Percentiles rank a stretch among this genome's conserved stretches.
Conservation (phyloP, 2,888 invertebrate species). For the Gastrophysa polygoni region DNA sequence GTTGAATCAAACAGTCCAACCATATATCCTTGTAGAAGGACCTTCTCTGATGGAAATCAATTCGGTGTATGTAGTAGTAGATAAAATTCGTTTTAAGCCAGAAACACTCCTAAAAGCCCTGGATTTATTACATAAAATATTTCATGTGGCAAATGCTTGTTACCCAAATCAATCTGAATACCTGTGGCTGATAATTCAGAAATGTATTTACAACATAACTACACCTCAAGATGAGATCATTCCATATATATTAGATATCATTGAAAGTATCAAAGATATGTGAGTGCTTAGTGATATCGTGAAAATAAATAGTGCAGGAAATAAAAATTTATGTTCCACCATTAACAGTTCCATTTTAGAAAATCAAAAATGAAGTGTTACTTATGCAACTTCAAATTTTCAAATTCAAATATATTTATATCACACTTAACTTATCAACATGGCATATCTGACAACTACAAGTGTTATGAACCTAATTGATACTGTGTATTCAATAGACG, state of each 20-base stretch:
- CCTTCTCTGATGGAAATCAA: constrained; percentile 13
- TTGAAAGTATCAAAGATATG: constrained; percentile 2
- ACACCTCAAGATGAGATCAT: constrained; percentile 19
- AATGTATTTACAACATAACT: constrained; percentile 16
- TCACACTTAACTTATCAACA: constrained; percentile 6
- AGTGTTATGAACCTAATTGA: background rate
- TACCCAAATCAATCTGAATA: constrained; percentile 15
- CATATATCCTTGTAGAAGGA: constrained; percentile 22
- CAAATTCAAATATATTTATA: background rate
- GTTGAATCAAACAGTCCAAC: constrained; percentile 22
- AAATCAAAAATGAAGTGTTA: constrained; percentile 7
- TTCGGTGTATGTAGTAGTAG: constrained; percentile 16
- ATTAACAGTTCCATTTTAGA: constrained; percentile 1
- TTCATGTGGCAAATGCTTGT: constrained; percentile 15
- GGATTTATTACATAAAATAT: constrained; percentile 13
- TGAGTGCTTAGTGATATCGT: background rate
- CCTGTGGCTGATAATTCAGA: constrained; percentile 20
- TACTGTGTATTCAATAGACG: constrained; percentile 11
- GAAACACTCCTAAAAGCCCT: constrained; percentile 7
- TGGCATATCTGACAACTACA: constrained; percentile 12
- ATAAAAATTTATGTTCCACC: background rate
- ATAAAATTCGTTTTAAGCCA: constrained; percentile 17
- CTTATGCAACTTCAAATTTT: background rate
- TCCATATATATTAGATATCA: constrained; percentile 19
- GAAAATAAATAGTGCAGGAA: background rate